Evolutionary conservation across 1,140 invertebrate species (phyloP).

Genomic region (Holcopasites calliopsidis): DNA sequence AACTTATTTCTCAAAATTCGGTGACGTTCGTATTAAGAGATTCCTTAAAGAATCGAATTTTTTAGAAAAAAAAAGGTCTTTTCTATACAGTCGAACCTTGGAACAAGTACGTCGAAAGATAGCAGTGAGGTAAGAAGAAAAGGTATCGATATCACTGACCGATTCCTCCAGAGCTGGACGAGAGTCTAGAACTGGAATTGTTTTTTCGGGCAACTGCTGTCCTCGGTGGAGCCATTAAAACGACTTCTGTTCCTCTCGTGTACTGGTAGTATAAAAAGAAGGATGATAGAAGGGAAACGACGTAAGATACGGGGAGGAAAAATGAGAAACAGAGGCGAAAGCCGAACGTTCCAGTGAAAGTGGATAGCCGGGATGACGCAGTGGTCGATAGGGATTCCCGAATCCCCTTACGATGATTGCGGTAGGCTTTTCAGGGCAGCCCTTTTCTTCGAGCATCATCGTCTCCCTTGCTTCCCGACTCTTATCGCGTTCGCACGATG

Average conservation of each 20-base stretch:
- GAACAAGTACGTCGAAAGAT: constrained; percentile 31
- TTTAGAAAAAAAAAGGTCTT: no score
- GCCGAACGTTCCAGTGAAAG: constrained; percentile 25
- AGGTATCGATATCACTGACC: constrained; percentile 59
- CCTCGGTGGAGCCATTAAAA: constrained; percentile 66
- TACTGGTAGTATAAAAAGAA: not conserved
- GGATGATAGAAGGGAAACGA: not conserved
- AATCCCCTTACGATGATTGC: constrained; percentile 69
- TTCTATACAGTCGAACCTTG: not conserved
- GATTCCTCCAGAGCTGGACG: constrained; percentile 41
- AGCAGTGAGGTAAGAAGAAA: constrained; percentile 34
- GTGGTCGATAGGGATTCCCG: constrained; percentile 50
- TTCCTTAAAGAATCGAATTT: no score
- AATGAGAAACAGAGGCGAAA: constrained; percentile 21
- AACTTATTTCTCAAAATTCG: constrained; percentile 56
- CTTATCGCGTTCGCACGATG: constrained; percentile 50
- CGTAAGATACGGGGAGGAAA: constrained; percentile 5
- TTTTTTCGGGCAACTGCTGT: constrained; percentile 65
- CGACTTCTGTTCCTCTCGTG: constrained; percentile 50
- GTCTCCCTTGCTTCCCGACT: constrained; percentile 39
- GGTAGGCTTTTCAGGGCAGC: constrained; percentile 56
- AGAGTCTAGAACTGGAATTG: constrained; percentile 59
- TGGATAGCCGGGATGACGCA: constrained; percentile 42
- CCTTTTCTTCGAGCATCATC: constrained; percentile 58
- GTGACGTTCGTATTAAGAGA: not conserved